Conservation (phyloP, 2,888 invertebrate genomes). For the Lissonota sp. region DNA sequence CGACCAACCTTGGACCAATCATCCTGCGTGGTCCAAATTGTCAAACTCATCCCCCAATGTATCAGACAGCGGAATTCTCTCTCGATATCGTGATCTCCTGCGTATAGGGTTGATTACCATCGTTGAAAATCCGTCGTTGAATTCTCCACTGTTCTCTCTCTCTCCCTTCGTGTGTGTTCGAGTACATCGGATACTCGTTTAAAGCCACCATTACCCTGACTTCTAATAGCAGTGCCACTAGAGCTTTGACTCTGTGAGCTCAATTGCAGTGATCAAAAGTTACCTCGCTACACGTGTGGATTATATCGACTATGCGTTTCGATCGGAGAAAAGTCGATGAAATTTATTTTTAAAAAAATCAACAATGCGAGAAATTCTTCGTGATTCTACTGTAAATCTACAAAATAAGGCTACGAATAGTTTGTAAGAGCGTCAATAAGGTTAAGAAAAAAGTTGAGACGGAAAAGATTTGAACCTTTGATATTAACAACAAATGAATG, state of each 20-base stretch:
- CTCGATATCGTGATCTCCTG: conserved; percentile 31
- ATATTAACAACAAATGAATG: too few relatives aligned
- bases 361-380: too few relatives aligned
- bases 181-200: conserved; percentile 34
- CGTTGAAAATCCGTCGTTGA: conserved; percentile 44
- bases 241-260: conserved; percentile 12
- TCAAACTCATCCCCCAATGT: background rate
- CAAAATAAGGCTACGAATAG: too few relatives aligned
- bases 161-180: conserved; percentile 11
- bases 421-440: too few relatives aligned
- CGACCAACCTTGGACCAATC: too few relatives aligned
- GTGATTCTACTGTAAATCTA: too few relatives aligned
- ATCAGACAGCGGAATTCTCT: conserved; percentile 42
- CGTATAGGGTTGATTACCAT: conserved; percentile 48
- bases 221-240: conserved; percentile 38
- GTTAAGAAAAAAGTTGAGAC: too few relatives aligned
- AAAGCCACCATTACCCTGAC: conserved; percentile 44
- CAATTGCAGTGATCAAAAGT: conserved; percentile 46
- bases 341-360: too few relatives aligned
- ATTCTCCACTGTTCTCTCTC: conserved; percentile 6
- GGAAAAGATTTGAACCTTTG: too few relatives aligned
- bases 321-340: background rate
- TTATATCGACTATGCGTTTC: background rate
- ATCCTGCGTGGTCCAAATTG: too few relatives aligned
- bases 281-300: conserved; percentile 12